phyloP scores from a whole-genome alignment of 1,140 invertebrate genomes.

The Octopus bimaculoides region DNA sequence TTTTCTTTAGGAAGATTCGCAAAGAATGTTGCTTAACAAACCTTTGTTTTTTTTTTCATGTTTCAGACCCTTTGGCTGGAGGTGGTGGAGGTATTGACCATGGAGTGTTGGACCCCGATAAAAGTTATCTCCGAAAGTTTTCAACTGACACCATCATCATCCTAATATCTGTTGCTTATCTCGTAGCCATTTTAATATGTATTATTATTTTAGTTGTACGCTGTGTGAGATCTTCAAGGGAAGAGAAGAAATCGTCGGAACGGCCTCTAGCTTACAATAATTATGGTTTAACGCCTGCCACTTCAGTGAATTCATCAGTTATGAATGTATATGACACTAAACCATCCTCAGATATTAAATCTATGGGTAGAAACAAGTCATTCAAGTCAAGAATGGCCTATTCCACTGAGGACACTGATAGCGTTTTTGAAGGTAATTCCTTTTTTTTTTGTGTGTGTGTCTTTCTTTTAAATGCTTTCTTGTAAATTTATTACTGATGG shows the following conservation, averaged over 20 bases:
- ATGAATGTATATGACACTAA: background rate
- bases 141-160: background rate
- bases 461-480: background rate
- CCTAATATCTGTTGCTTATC: background rate
- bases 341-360: background rate
- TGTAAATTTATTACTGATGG: background rate
- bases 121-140: background rate
- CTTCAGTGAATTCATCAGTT: background rate
- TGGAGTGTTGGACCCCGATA: background rate
- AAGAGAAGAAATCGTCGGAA: background rate
- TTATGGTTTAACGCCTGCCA: background rate
- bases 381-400: background rate
- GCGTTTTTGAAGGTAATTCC: conserved; percentile 1
- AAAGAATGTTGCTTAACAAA: background rate
- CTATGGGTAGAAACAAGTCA: background rate
- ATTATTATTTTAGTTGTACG: background rate
- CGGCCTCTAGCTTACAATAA: background rate
- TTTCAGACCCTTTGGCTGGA: background rate
- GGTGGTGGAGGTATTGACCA: background rate
- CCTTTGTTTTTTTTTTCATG: background rate
- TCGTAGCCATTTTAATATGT: background rate
- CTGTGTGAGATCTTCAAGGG: background rate
- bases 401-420: background rate
- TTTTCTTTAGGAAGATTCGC: background rate
- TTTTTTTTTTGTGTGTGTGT: too few relatives aligned